Base-by-base conservation (phyloP, 2,797 vertebrate species). In the Neosilurus mollespiculum region DNA sequence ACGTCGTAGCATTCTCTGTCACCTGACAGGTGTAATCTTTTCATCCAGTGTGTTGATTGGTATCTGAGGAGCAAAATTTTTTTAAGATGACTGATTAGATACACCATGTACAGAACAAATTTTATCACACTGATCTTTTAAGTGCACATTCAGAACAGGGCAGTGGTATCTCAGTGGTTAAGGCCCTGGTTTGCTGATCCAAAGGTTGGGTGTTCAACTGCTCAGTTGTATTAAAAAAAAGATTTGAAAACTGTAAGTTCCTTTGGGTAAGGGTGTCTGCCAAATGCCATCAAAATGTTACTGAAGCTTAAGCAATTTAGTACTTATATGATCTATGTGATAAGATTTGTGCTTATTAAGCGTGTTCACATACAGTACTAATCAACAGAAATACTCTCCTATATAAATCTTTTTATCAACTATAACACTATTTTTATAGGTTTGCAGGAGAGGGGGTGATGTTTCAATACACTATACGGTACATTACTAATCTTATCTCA, bases 21-120 rank as follows among this genome's bases (percentile, higher is more conserved):
- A 78, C 64, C 65, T 67, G n/a, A 2, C 30, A 75, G 16, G n/a
- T 73, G 15, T 20, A 18, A 67, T 80, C 67, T 54, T 2, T 18
- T 30, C 9, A 11, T 56, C 7, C 2, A 61, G 7, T 16, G 11
- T 34, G n/a, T 66, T 65, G 77, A 80, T 56, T 30, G 51, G 1
- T 66, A 75, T 58, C 69, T 43, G 37, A 56, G 67, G 30, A 58
- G 26, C 3, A 30, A 30, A 71, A 67, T 83, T 89, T 86, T 82
- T n/a, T 34, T 51, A 30, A 81, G 80, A 20, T 51, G 0, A 54
- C 49, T 80, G 37, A 43, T 43, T 43, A 6, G 37, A 43, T 6
- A 43, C 37, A 43, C 37, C 37, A 43, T 43, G 37, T 43, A 43
- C 37, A 43, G 37, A 43, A 43, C 37, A 2, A 43, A 43, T 43